Base-by-base conservation (phyloP, 2,797 vertebrate species). In the Borostomias antarcticus region DNA sequence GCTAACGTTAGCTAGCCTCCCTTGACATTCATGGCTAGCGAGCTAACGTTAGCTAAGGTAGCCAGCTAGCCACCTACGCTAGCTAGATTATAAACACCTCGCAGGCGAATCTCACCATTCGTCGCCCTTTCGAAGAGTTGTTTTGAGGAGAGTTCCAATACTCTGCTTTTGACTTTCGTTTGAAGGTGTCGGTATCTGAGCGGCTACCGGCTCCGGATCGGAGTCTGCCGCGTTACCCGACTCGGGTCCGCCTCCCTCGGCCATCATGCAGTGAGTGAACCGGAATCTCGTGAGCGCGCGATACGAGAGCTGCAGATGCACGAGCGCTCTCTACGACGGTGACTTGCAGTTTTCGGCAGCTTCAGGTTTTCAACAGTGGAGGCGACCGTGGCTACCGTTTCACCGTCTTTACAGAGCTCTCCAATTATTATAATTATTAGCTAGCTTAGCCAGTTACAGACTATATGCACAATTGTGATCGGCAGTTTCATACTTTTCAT, bases 181-280 rank as follows among this genome's bases (percentile, higher is more conserved):
- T 64, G 92, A 88, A 73, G 92, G 88, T 51, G 88, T 82, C 32
- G 89, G 83, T 75, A 85, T 87, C 73, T 94, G 89, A 54, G 82
- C 83, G 26, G 89, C 82, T 33, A 88, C 92, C 81, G 91, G 91
- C 84, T 93, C 91, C 79, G 89, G 89, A 77, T 92, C 91, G 30
- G 90, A 89, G 80, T 93, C 92, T 15, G 89, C 88, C 80, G 91
- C 88, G 86, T 87, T 88, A 50, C 91, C 91, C 89, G 93, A 85
- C 74, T 94, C 93, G 86, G 93, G 91, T 92, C 92, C 93, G 87
- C 93, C 93, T 91, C 93, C 93, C 85, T 94, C 93, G 85, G 93
- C 93, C 93, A 94, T 94, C 90, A 88, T 91, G 87, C 82, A 88
- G 83, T 62, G 81, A 91, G 64, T 92, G 82, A 85, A 82, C 83